Evolutionary conservation across 2,888 invertebrate genomes (phyloP), one percentile per base, ranked within the genome.

Genomic region (Phragmatobia fuliginosa): DNA sequence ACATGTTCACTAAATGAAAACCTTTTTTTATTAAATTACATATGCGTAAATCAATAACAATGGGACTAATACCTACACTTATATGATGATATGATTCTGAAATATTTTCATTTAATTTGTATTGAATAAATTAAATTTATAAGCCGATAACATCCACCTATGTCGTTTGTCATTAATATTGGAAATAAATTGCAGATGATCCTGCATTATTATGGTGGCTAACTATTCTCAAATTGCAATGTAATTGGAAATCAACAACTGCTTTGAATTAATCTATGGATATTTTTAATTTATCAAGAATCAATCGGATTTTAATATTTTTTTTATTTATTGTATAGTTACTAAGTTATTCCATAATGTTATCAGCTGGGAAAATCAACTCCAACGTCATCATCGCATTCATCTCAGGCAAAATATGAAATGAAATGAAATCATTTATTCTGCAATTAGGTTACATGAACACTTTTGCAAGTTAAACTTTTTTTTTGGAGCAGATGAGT

Each of bases 1-100:
- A 65, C 36, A 65, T 28, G 11, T 38, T 56, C 38, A 66, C n/a
- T 58, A n/a, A 28, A 58, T 58, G 31, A 28, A 65, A 38, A 65
- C 6, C 28, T 38, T 36, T 8, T 21, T 36, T 8, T 18, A 38
- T 56, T 56, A 56, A 38, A 36, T 38, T 58, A 7, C n/a, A 8
- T 41, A 45, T 62, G 28, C 38, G 25, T 25, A 25, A 41, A 62
- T 62, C 6, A 52, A 36, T 56, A n/a, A n/a, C n/a, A n/a, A n/a
- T 33, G 56, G 36, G 21, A 65, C 36, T 52, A 36, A 33, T 21
- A 7, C 3, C 8, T 18, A 21, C 3, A 32, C 14, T 18, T 21
- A 4, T 32, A 63, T 21, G 5, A 21, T 41, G 25, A 62, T 38
- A 32, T 21, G 21, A 25, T 38, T 49, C 28, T 8, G 14, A n/a